These are phyloP conservation scores for Ormyrus labotus DNA, from an alignment of 2,888 invertebrate species.

Conservation along the genomic window DNA sequence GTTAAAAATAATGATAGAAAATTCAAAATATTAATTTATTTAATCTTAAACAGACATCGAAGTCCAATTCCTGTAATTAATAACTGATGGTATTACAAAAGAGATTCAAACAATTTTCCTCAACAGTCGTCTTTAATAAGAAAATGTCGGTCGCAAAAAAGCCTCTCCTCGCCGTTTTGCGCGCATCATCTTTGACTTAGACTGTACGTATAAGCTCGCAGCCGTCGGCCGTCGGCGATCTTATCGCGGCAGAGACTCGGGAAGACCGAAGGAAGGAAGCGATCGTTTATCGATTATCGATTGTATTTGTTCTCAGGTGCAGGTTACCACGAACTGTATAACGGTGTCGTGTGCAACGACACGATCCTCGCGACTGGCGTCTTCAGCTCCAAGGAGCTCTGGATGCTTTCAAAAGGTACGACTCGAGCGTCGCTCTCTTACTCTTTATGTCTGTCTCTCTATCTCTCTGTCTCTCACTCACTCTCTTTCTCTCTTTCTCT, in stretches of 20 bases:
- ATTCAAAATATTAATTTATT: too few relatives aligned
- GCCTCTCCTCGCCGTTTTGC: background rate
- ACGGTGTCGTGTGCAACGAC: conserved; percentile 98
- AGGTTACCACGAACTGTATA: conserved; percentile 93
- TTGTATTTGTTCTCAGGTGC: conserved; percentile 75
- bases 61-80: too few relatives aligned
- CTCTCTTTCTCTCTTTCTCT: conserved; percentile 21
- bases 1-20: too few relatives aligned
- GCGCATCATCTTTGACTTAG: conserved; percentile 14
- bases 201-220: background rate
- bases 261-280: conserved; percentile 36
- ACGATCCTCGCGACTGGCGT: conserved; percentile 99
- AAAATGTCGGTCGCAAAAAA: too few relatives aligned
- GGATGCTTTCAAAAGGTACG: conserved; percentile 97
- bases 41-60: too few relatives aligned
- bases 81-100: too few relatives aligned
- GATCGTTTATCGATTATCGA: conserved; percentile 62
- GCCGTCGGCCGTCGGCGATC: background rate
- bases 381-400: conserved; percentile 99
- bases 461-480: conserved; percentile 45
- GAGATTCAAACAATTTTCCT: too few relatives aligned
- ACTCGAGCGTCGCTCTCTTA: conserved; percentile 52
- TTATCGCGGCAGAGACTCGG: background rate
- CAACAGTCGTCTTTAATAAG: too few relatives aligned
- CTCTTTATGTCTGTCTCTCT: conserved; percentile 33